Base-by-base conservation (phyloP, 2,888 invertebrate genomes). In the Clusia tigrina region DNA sequence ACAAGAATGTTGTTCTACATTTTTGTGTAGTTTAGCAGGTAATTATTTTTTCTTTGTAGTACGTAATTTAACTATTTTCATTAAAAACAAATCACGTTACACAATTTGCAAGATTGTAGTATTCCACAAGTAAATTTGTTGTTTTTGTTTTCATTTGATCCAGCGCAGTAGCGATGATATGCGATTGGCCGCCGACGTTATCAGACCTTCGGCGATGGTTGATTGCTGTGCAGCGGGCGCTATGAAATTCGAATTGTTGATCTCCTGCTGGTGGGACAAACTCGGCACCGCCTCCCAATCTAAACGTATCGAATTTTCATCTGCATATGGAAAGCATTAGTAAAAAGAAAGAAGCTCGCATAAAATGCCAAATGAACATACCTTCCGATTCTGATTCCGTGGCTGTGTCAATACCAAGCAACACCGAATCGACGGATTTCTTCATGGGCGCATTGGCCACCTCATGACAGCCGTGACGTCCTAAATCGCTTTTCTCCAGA, bases 171-270 rank as follows among this genome's bases (percentile, higher is more conserved):
- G 87, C 62, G 93, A 94, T 52, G 90, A 91, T 70, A 95, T 86
- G 68, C 93, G 91, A 62, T 93, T 92, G 58, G 93, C 93, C 24
- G 93, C 92, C 73, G 93, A 92, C 62, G 91, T 90, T 74, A 93
- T 89, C 22, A 94, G 86, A 58, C 93, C 90, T 25, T 90, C 90
- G 46, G 90, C 90, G 69, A 90, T 87, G 83, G 89, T 87, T 69
- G 83, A 79, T 60, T 82, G 80, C 67, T 82, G 81, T 52, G 76
- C 78, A 58, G 68, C 74, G 37, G 77, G 69, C 54, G 76, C 68
- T 65, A 80, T 67, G 56, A 77, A 58, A 66, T 76, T 73, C 62
- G 77, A 70, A 60, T 78, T 75, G 2, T 67, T 69, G 24, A 79
- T 63, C 58, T 81, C 81, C 2, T 74, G 73, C 62, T 79, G 75